Percentiles rank a stretch among this genome's conserved stretches.
Conservation (phyloP, 2,113 vertebrate genomes). For the Steatornis caripensis region DNA sequence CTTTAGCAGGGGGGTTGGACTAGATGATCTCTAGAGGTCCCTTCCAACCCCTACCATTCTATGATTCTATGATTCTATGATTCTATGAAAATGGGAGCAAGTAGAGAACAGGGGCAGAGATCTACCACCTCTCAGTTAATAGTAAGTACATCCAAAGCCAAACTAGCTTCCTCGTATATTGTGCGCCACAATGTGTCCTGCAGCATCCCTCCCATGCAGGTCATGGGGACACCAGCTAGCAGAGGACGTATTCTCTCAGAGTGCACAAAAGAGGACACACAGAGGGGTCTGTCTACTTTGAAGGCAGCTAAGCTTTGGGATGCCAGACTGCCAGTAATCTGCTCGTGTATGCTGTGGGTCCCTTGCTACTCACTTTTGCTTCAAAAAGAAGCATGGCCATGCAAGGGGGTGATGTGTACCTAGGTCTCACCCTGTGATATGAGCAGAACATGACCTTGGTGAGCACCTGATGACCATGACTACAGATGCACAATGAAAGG, state of each 20-base stretch:
- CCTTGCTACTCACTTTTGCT: neutral
- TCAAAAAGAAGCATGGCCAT: neutral
- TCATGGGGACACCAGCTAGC: neutral
- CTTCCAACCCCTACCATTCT: no score
- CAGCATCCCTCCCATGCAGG: neutral
- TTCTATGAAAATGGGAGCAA: neutral
- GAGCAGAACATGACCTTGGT: neutral
- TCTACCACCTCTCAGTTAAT: neutral
- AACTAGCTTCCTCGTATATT: neutral
- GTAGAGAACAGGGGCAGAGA: neutral
- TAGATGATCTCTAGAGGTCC: no score
- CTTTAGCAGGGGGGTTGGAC: no score
- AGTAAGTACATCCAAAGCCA: neutral
- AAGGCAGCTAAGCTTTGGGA: neutral
- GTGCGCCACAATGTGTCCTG: neutral
- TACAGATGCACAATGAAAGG: accelerated
- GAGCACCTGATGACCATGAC: neutral
- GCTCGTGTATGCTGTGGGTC: no score
- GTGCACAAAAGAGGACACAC: neutral
- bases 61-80: no score
- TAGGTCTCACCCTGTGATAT: neutral
- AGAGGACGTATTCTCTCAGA: neutral
- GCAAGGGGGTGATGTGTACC: neutral
- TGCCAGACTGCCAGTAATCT: neutral
- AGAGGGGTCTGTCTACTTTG: neutral